Base-by-base conservation (phyloP, 2,797 vertebrate genomes). In the Urophycis tenuis region DNA sequence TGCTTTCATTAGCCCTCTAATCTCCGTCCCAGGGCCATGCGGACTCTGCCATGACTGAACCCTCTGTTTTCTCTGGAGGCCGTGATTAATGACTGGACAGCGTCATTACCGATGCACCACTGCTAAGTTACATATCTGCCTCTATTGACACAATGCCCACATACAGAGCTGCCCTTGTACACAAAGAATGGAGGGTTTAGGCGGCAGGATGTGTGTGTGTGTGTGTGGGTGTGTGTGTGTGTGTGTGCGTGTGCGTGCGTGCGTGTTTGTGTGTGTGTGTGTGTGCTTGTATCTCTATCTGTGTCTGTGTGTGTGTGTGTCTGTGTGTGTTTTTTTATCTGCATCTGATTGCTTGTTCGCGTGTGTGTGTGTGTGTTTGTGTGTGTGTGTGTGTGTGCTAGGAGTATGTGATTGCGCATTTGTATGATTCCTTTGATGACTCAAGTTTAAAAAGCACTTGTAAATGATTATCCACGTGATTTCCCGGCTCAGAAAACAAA, bases 1-100 rank as follows among this genome's bases (percentile, higher is more conserved):
- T 92, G 91, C 91, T 94, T 94, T 94, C 93, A 93, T 93, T 93
- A 93, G 91, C 85, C 89, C 90, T 89, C 87, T 94, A 93, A 94
- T 94, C 93, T 92, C 87, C 87, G 87, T 92, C 88, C 86, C 91
- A 88, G 88, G 91, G 91, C 89, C 88, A 85, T 87, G 88, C 89
- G 60, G 71, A 87, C 85, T 89, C 87, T 92, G 89, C 88, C 89
- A 88, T 88, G 88, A 92, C 86, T 90, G 87, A 91, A 89, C 89
- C 86, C 88, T 90, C 88, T 93, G 92, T 94, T 93, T 93, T 92
- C 92, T 90, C 91, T 92, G 78, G 82, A 91, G 87, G 84, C 84
- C 49, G 82, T 93, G 92, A 93, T 94, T 92, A 90, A 94, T 94
- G 92, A 88, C 89, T 91, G 89, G 90, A 90, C 90, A 89, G 80